Conservation (phyloP, 2,797 vertebrate genomes). For the Graptemys geographica region DNA sequence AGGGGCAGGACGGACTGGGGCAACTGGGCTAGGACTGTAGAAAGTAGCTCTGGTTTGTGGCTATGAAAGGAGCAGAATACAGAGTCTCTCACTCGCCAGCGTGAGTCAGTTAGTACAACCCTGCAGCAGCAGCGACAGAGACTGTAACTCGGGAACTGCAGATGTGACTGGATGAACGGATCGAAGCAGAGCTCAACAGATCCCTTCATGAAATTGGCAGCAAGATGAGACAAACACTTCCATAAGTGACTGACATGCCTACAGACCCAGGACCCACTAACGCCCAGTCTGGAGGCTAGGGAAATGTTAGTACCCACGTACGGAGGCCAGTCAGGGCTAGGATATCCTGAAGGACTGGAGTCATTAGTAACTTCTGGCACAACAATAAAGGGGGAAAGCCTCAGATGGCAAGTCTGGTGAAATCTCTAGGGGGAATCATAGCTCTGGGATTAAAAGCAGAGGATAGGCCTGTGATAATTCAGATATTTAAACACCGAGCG, state of each 20-base stretch:
- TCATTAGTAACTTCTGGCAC: neutral
- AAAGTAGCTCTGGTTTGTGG: slow-evolving; percentile 83
- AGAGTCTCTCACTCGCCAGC: neutral
- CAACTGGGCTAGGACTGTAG: slow-evolving; percentile 81
- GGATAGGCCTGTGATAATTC: neutral
- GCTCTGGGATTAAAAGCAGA: neutral
- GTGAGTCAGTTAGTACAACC: neutral
- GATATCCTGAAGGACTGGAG: neutral
- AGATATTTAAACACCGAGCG: neutral
- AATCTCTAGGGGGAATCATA: neutral
- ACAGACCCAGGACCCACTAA: neutral
- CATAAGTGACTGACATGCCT: neutral
- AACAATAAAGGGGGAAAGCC: neutral
- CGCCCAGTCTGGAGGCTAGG: neutral
- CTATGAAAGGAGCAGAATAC: slow-evolving; percentile 70
- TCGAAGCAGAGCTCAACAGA: neutral
- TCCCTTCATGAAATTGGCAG: neutral
- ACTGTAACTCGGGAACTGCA: neutral
- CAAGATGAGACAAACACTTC: neutral
- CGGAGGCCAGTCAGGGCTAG: neutral
- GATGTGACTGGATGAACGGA: neutral
- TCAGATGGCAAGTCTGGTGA: neutral
- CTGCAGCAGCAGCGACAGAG: neutral
- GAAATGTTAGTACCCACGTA: neutral
- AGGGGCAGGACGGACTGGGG: slow-evolving; percentile 85